phyloP scores from a whole-genome alignment of 2,113 vertebrate species.

The Fukomys damarensis region DNA sequence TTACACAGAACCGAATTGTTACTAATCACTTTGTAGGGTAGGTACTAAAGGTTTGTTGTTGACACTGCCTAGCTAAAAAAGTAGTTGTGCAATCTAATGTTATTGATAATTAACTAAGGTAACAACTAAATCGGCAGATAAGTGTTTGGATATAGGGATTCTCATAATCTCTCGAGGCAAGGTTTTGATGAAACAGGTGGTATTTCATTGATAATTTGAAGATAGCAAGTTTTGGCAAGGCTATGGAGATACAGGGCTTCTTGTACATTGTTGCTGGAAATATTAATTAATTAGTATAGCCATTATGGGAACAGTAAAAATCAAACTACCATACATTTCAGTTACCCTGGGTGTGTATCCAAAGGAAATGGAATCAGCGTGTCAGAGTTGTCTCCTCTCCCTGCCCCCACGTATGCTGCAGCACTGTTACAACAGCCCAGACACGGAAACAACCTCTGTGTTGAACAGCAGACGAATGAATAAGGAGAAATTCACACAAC shows the following conservation, averaged over 20 bases:
- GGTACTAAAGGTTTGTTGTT: conserved; percentile 29
- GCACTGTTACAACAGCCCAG: neutral
- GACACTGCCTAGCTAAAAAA: neutral
- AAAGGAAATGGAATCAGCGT: neutral
- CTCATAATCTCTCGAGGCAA: neutral
- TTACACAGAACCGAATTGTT: neutral
- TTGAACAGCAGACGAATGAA: neutral
- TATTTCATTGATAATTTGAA: conserved; percentile 38
- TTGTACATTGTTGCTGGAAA: neutral
- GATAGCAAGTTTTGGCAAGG: neutral
- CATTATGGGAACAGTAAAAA: neutral
- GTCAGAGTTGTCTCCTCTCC: neutral
- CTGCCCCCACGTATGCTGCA: neutral
- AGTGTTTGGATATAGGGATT: conserved; percentile 20
- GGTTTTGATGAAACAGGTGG: conserved; percentile 47
- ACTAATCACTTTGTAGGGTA: neutral
- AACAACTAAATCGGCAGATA: conserved; percentile 58
- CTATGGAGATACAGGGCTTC: no score
- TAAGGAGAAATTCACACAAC: neutral
- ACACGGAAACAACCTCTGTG: neutral
- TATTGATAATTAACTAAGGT: conserved; percentile 56
- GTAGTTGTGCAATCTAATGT: neutral
- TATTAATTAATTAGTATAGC: neutral
- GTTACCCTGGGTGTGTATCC: neutral
- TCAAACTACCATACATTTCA: neutral